Percentiles rank a stretch among this genome's conserved stretches.
These are phyloP conservation scores for Cirrhinus mrigala DNA, from an alignment of 2,797 vertebrate species.

Conservation along the genomic window DNA sequence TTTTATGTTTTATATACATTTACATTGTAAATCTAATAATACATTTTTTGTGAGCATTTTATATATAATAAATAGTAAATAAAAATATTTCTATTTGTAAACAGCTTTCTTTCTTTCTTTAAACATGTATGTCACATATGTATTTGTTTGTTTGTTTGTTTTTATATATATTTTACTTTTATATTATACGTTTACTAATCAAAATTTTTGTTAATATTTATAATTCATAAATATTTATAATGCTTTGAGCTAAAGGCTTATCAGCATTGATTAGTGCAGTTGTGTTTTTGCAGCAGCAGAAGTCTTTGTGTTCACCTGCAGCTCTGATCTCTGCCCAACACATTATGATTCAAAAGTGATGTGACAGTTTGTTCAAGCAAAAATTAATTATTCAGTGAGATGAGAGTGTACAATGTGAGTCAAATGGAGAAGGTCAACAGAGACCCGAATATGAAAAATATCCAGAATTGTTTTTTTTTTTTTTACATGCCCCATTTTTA, in stretches of 20 bases:
- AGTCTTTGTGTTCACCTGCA: neutral
- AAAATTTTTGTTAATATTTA: neutral
- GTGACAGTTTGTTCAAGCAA: slow-evolving; percentile 59
- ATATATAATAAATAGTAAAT: too few species aligned
- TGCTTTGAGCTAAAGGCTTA: neutral
- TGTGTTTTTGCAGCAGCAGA: neutral
- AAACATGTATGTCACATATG: neutral
- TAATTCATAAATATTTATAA: neutral
- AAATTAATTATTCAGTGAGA: slow-evolving; percentile 58
- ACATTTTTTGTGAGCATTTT: too few species aligned
- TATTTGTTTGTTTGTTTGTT: neutral
- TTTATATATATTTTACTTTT: neutral
- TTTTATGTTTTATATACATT: too few species aligned
- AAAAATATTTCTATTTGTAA: too few species aligned
- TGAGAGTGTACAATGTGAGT: slow-evolving; percentile 46
- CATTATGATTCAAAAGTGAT: slow-evolving; percentile 42
- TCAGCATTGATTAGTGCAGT: neutral
- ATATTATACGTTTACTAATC: neutral
- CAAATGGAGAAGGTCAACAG: slow-evolving; percentile 57
- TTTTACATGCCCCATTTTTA: neutral
- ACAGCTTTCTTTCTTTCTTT: neutral
- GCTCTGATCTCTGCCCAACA: neutral
- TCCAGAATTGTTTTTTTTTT: neutral
- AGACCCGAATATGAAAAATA: slow-evolving; percentile 43
- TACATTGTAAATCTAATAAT: too few species aligned